These are phyloP conservation scores for Pipistrellus nathusii DNA, from an alignment of 2,797 vertebrate genomes.

Conservation along the genomic window DNA sequence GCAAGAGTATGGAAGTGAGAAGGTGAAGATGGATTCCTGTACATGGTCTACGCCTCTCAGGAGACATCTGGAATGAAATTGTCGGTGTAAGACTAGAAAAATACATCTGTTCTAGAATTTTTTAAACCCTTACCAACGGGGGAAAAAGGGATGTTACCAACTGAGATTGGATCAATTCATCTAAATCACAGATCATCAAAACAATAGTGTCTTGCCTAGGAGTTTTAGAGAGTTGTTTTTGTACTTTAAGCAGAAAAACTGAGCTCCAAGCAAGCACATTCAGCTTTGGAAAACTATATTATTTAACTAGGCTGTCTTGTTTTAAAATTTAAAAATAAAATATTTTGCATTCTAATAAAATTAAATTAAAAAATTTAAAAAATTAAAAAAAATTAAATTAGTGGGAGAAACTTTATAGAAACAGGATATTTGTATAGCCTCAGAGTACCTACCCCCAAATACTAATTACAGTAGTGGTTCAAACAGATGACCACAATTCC, in stretches of 20 bases:
- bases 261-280: conserved; percentile 75
- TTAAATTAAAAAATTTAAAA: no score
- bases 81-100: conserved; percentile 69
- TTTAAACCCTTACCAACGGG: conserved; percentile 77
- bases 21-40: conserved; percentile 97
- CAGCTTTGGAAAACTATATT: conserved; percentile 84
- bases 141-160: conserved; percentile 81
- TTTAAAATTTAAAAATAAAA: conserved; percentile 82
- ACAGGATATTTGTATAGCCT: neutral
- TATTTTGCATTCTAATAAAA: conserved; percentile 78
- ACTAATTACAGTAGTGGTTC: neutral
- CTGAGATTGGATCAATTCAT: conserved; percentile 25
- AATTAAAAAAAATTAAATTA: no score
- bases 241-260: conserved; percentile 51
- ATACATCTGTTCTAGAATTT: conserved; percentile 75
- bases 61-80: conserved; percentile 93
- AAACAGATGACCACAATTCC: neutral
- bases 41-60: conserved; percentile 99
- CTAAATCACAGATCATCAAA: conserved; percentile 38
- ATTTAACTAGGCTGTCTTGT: conserved; percentile 81
- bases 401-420: neutral
- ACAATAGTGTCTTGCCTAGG: conserved; percentile 51
- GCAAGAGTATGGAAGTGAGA: conserved; percentile 96
- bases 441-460: neutral
- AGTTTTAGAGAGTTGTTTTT: conserved; percentile 57